Evolutionary conservation across 2,888 invertebrate species (phyloP), one percentile per base, ranked within the genome.

Genomic region (Cantharis flavilabris): DNA sequence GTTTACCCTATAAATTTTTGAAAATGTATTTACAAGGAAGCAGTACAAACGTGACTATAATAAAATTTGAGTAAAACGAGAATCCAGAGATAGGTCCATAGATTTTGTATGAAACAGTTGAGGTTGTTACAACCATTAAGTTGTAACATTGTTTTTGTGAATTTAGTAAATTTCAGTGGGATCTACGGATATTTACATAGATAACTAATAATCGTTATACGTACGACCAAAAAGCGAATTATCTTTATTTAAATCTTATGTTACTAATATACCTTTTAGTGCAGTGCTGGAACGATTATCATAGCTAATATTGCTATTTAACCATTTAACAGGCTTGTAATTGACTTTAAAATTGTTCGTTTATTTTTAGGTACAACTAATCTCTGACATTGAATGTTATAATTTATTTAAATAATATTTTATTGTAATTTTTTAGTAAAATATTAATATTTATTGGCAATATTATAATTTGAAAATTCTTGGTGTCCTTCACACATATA

Each of bases 171-270:
- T 71, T 75, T 30, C 26, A 70, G 65, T 49, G 75, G 75, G 65
- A 70, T 70, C 75, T 20, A 30, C 65, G 64, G 20, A 71, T 75
- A 75, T 75, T 75, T 75, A 75, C 75, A 75, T 75, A 75, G 75
- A 75, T 75, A 75, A 75, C 75, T 64, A 73, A 75, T 75, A 75
- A 75, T 75, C 75, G 75, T 75, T 75, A 70, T 28, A 62, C 62
- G 14, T 70, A 71, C 75, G 75, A 49, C 70, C 49, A 75, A 75
- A 75, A 75, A 75, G 71, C 64, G 49, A 23, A 67, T 69, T 75
- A 71, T 75, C 75, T 75, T 75, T 75, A 75, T 75, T 75, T 75
- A 70, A 75, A 75, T 75, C 75, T 75, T 71, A 71, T 70, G 28
- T 49, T 65, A 65, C 75, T 71, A 64, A 70, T 75, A 71, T 67